These are phyloP conservation scores for Ctenochaetus hawaiiensis DNA, from an alignment of 2,797 vertebrate species.

Conservation along the genomic window DNA sequence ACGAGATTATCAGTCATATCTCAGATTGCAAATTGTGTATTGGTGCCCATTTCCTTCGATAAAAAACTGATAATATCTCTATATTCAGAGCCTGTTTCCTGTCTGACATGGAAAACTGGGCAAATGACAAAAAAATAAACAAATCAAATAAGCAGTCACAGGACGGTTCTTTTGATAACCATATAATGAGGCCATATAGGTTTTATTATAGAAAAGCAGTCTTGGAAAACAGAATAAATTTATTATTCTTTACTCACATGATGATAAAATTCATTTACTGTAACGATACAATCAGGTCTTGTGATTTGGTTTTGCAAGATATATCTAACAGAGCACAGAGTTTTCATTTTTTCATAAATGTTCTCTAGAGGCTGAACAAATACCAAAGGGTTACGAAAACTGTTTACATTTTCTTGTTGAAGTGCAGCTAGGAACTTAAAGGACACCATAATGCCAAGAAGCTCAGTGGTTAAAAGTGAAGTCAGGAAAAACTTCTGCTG, in stretches of 20 bases:
- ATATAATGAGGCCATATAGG: neutral
- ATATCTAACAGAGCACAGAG: constrained; percentile 10
- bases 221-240: neutral
- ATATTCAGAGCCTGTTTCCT: neutral
- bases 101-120: neutral
- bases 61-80: neutral
- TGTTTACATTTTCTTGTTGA: neutral
- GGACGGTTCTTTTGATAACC: neutral
- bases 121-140: neutral
- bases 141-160: constrained; percentile 14
- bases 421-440: constrained; percentile 18
- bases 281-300: neutral
- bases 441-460: neutral
- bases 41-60: neutral
- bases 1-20: constrained; percentile 10
- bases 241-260: neutral
- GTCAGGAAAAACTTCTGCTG: constrained; percentile 11
- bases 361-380: neutral
- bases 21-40: neutral
- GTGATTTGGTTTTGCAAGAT: constrained; percentile 16
- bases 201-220: neutral
- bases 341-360: neutral
- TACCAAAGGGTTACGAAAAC: neutral
- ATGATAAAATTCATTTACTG: neutral
- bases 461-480: neutral